Evolutionary conservation across 2,113 vertebrate species (phyloP).

Genomic region (Gobiocypris rarus): DNA sequence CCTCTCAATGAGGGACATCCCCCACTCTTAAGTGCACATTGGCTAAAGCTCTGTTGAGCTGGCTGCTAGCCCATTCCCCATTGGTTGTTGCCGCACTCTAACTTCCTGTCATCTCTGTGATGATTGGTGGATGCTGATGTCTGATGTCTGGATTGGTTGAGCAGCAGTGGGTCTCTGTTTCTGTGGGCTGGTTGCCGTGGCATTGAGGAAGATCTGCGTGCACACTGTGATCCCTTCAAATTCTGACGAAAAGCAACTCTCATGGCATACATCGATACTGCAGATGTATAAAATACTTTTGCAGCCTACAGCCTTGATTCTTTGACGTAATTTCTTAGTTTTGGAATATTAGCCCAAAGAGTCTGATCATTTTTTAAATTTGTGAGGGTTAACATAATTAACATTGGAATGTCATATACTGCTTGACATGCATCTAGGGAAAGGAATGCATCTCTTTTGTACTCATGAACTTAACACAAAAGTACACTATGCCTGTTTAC

Average conservation of each 20-base stretch:
- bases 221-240: slow-evolving; percentile 71
- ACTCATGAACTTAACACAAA: no score
- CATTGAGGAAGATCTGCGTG: slow-evolving; percentile 80
- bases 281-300: slow-evolving; percentile 38
- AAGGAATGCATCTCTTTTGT: no score
- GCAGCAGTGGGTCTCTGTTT: slow-evolving; percentile 75
- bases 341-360: not conserved
- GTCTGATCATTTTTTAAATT: not conserved
- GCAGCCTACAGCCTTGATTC: not conserved
- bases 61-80: not conserved
- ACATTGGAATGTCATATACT: not conserved
- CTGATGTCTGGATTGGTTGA: slow-evolving; percentile 68
- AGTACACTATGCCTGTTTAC: no score
- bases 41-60: slow-evolving; percentile 38
- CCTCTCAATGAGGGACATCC: slow-evolving; percentile 72
- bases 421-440: no score
- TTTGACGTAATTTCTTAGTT: not conserved
- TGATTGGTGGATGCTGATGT: slow-evolving; percentile 43
- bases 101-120: slow-evolving; percentile 27
- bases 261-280: slow-evolving; percentile 53
- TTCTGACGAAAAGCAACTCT: slow-evolving; percentile 70
- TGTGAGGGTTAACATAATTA: not conserved
- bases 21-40: slow-evolving; percentile 62
- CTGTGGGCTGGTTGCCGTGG: slow-evolving; percentile 82
- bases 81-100: slow-evolving; percentile 39